phyloP scores from a whole-genome alignment of 1,140 invertebrate genomes.

The Zaprionus camerounensis region DNA sequence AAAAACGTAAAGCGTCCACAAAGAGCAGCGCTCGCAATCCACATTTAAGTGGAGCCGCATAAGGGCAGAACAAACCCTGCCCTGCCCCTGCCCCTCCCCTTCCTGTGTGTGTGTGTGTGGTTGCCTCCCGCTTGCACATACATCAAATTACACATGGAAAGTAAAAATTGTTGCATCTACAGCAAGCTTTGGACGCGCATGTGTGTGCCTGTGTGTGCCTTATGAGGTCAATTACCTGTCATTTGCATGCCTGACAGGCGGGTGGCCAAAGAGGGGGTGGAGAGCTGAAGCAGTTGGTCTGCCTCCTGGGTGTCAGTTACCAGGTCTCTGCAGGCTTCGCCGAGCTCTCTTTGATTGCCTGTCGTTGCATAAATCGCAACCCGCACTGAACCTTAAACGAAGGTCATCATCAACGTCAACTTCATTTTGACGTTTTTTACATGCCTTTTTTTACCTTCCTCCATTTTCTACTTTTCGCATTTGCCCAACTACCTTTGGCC shows the following conservation, averaged over 20 bases:
- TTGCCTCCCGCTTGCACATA: slow-evolving; percentile 37
- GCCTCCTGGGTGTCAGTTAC: slow-evolving; percentile 69
- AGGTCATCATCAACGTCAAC: slow-evolving; percentile 68
- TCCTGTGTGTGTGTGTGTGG: background rate
- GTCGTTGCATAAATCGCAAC: slow-evolving; percentile 44
- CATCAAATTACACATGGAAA: slow-evolving; percentile 73
- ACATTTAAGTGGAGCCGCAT: slow-evolving; percentile 17
- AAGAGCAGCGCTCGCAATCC: slow-evolving; percentile 24
- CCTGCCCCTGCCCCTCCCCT: background rate
- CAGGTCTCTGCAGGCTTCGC: slow-evolving; percentile 23
- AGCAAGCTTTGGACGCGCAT: background rate
- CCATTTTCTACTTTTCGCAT: slow-evolving; percentile 28
- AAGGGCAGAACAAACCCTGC: background rate
- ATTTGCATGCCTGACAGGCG: slow-evolving; percentile 73
- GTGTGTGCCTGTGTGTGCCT: slow-evolving; percentile 29
- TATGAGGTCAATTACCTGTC: slow-evolving; percentile 82
- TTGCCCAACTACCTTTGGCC: slow-evolving; percentile 20
- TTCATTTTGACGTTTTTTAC: slow-evolving; percentile 38
- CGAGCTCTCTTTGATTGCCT: slow-evolving; percentile 36
- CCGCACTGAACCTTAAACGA: slow-evolving; percentile 71
- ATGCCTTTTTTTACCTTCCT: slow-evolving; percentile 32
- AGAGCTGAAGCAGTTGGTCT: slow-evolving; percentile 22
- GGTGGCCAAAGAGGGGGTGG: background rate
- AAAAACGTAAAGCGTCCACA: slow-evolving; percentile 32
- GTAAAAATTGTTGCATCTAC: slow-evolving; percentile 77